phyloP scores from a whole-genome alignment of 2,888 invertebrate genomes.

The Anthophora plumipes region DNA sequence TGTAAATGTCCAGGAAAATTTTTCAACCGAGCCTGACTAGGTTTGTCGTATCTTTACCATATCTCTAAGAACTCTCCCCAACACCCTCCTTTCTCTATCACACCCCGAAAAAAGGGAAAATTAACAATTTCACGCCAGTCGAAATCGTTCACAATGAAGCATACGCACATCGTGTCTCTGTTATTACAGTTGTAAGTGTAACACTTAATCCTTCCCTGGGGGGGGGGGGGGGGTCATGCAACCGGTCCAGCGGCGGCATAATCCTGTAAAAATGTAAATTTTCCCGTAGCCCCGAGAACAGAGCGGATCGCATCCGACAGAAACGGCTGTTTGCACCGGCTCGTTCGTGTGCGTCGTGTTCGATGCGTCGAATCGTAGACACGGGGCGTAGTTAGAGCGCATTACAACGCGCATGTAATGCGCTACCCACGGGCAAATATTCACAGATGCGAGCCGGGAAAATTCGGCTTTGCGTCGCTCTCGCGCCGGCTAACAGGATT shows the following conservation, averaged over 20 bases:
- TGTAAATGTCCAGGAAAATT: too few species aligned
- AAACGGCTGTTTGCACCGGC: conserved; percentile 35
- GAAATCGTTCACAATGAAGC: neutral
- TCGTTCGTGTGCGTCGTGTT: conserved; percentile 12
- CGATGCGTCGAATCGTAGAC: conserved; percentile 35
- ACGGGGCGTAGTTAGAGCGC: conserved; percentile 55
- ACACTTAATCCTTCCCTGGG: conserved; percentile 68
- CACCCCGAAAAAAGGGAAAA: too few species aligned
- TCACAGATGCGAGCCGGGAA: conserved; percentile 77
- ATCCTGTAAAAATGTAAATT: conserved; percentile 83
- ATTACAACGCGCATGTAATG: conserved; percentile 66
- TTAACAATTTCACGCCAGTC: neutral
- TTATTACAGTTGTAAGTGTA: neutral
- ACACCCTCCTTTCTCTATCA: too few species aligned
- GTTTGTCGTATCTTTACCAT: too few species aligned
- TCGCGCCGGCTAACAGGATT: conserved; percentile 76
- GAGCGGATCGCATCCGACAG: neutral
- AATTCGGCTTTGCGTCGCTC: conserved; percentile 72
- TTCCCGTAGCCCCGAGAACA: conserved; percentile 25
- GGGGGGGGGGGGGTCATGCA: conserved; percentile 43
- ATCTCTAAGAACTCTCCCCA: too few species aligned
- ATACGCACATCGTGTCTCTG: neutral
- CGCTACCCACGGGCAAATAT: conserved; percentile 76
- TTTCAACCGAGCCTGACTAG: too few species aligned
- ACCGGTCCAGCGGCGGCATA: conserved; percentile 60